Evolutionary conservation across 2,113 vertebrate species (phyloP), one percentile per base, ranked within the genome.

Genomic region (Solenodon paradoxus): DNA sequence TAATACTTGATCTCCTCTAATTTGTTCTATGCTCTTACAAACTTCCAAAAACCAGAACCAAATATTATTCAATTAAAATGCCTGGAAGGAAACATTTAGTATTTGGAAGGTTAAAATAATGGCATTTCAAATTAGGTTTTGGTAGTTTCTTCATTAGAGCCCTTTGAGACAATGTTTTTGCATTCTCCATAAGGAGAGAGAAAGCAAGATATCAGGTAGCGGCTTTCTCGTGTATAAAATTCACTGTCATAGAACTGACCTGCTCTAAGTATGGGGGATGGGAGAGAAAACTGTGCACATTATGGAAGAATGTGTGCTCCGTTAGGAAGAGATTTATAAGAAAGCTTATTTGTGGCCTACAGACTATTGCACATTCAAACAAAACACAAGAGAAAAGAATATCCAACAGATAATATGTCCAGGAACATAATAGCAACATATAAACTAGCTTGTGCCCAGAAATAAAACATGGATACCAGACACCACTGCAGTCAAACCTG

Each of bases 341-440:
- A 98, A 98, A 99, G 98, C 98, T 96, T 98, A 98, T 98, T 87
- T 98, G 98, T 99, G 98, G 99, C 98, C 99, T 99, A 99, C 64
- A 99, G 99, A 99, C 99, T 99, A 99, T 99, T 99, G 99, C 99
- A 99, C 99, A 98, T 99, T 99, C 99, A 98, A 99, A 99, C 98
- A 98, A 98, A 98, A 99, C 98, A 99, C 98, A 98, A 98, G 98
- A 98, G 97, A 98, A 98, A 83, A 97, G 95, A 97, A 97, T 92
- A 92, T 98, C 98, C 97, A 97, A 98, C 97, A 98, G 97, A 97
- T 96, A 98, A 96, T 97, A 98, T 97, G 96, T 97, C 97, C 92
- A 97, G 90, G 96, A 98, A 98, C 97, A 96, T n/a, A n/a, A n/a
- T 95, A 98, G 98, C 98, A 98, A 98, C 96, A 98, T 84, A 98